These are phyloP conservation scores for Acronicta leporina DNA, from an alignment of 2,888 invertebrate genomes.

Conservation along the genomic window DNA sequence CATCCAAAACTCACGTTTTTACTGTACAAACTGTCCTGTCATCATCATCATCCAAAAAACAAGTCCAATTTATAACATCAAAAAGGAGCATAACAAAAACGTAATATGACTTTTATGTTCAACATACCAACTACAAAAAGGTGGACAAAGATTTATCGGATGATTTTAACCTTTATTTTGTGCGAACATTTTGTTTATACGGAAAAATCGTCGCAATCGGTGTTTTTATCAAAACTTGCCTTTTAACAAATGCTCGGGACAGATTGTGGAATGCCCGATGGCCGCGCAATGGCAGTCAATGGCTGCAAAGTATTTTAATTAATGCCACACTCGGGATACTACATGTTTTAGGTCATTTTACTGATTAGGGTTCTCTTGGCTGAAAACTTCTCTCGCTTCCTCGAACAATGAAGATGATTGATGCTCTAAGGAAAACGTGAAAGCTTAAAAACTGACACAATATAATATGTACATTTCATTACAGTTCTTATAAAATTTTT, in stretches of 20 bases:
- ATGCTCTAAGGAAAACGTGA: too few relatives aligned
- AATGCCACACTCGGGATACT: slow-evolving; percentile 75
- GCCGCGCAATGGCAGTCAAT: slow-evolving; percentile 65
- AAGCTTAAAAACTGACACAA: too few relatives aligned
- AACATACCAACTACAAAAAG: slow-evolving; percentile 50
- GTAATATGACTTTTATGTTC: slow-evolving; percentile 55
- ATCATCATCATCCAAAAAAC: slow-evolving; percentile 30
- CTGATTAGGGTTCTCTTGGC: slow-evolving; percentile 70
- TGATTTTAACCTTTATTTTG: slow-evolving; percentile 53
- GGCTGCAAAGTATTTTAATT: slow-evolving; percentile 81
- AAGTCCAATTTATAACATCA: slow-evolving; percentile 40
- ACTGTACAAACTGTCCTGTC: background rate
- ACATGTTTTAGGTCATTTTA: slow-evolving; percentile 75
- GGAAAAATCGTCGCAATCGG: slow-evolving; percentile 57
- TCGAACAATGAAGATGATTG: too few relatives aligned
- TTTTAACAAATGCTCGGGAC: slow-evolving; percentile 67
- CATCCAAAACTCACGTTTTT: slow-evolving; percentile 17
- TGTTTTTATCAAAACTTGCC: slow-evolving; percentile 66
- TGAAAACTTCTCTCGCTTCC: too few relatives aligned
- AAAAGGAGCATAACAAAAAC: slow-evolving; percentile 59
- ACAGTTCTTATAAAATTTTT: too few relatives aligned
- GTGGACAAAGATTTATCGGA: slow-evolving; percentile 54
- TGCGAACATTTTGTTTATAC: slow-evolving; percentile 55
- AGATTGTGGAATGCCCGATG: slow-evolving; percentile 70
- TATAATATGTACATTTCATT: too few relatives aligned